A percentile compares a stretch with the other conserved stretches of the same genome.
These are phyloP conservation scores for Enhydra lutris DNA, from an alignment of 2,113 vertebrate genomes.

Conservation along the genomic window DNA sequence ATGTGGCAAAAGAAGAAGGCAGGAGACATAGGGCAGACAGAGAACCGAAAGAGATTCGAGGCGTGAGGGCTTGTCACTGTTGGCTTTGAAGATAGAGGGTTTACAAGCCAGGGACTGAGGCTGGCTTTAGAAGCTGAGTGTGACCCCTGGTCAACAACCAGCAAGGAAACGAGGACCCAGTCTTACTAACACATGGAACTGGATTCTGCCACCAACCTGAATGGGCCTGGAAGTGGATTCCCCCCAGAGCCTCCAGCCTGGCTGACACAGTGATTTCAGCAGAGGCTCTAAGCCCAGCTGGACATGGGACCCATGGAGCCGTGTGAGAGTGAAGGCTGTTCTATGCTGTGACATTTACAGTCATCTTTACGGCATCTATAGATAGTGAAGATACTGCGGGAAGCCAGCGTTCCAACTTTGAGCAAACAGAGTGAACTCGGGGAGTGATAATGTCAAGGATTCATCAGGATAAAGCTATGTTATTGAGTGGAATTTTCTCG, in stretches of 20 bases:
- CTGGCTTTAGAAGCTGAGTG: neutral
- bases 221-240: neutral
- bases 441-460: neutral
- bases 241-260: neutral
- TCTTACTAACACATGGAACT: neutral
- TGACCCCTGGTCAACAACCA: neutral
- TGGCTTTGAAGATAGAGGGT: neutral
- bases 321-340: neutral
- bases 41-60: neutral
- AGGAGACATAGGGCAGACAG: neutral
- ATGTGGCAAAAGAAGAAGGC: neutral
- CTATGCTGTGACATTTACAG: neutral
- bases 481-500: neutral
- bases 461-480: neutral
- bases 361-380: neutral
- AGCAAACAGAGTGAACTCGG: slow-evolving; percentile 56
- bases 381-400: neutral
- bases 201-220: neutral
- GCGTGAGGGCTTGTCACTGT: neutral
- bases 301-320: neutral
- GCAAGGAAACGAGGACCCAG: neutral
- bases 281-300: neutral
- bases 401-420: neutral
- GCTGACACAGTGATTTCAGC: neutral
- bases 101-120: neutral